A percentile compares a stretch with the other conserved stretches of the same genome.
Evolutionary conservation across 64 coral and sea anemone species (phyloP).

Genomic region (Montipora foliosa): DNA sequence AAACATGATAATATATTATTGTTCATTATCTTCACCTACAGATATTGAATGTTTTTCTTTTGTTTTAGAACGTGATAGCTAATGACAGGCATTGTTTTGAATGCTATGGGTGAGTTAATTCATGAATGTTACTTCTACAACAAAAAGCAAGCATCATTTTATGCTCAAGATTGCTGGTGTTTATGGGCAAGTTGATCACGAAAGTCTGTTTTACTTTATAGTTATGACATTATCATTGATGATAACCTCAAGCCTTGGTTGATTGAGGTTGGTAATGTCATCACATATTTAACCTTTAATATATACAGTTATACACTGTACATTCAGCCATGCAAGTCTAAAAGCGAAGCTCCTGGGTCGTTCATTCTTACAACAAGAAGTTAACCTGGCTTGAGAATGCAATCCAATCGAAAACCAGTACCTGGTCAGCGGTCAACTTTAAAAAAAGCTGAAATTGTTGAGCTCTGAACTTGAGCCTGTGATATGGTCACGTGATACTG

Average conservation of each 20-base stretch:
- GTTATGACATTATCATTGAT: constrained; percentile 98
- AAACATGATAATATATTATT: neutral
- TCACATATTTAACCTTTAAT: neutral
- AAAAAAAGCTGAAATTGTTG: no score
- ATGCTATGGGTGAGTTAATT: constrained; percentile 90
- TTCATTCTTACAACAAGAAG: no score
- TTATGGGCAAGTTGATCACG: neutral
- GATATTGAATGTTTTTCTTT: neutral
- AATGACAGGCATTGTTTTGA: constrained; percentile 99
- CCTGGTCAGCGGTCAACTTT: no score
- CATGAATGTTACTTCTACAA: neutral
- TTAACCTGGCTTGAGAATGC: no score
- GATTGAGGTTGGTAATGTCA: constrained; percentile 77
- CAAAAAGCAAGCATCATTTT: no score
- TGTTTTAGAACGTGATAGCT: constrained; percentile 86
- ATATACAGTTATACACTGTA: no score
- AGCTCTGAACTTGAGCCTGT: no score
- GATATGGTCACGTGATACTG: no score
- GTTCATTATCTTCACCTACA: no score
- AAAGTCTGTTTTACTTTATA: constrained; percentile 13
- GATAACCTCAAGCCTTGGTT: constrained; percentile 99
- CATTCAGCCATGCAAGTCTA: no score
- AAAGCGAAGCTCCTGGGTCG: no score
- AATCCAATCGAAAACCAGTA: no score
- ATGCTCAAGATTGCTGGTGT: neutral